A percentile compares a stretch with the other conserved stretches of the same genome.
Conservation (phyloP, 2,888 invertebrate genomes). For the Dascillus cervinus region DNA sequence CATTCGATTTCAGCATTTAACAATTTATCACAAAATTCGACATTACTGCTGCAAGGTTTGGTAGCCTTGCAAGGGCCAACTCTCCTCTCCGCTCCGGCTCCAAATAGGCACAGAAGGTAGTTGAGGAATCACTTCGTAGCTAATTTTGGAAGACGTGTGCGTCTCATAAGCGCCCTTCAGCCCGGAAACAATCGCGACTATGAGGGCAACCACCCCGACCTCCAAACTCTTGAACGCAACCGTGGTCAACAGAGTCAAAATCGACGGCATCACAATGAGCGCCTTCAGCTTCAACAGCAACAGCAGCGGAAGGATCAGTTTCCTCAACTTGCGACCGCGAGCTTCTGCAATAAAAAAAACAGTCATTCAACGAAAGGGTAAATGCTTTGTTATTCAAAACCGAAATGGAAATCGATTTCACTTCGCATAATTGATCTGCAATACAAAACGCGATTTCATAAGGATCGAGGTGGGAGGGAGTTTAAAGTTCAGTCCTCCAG, state of each 20-base stretch:
- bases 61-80: constrained; percentile 22
- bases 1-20: too few relatives aligned
- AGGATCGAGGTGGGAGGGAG: too few relatives aligned
- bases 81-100: constrained; percentile 25
- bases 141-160: constrained; percentile 27
- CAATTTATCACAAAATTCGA: constrained; percentile 7
- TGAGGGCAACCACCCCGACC: constrained; percentile 52
- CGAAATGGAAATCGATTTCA: too few relatives aligned
- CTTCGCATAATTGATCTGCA: too few relatives aligned
- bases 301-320: constrained; percentile 54
- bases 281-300: constrained; percentile 56
- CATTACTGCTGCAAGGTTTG: constrained; percentile 23
- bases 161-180: constrained; percentile 34
- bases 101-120: constrained; percentile 29
- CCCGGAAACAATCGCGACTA: constrained; percentile 47
- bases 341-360: constrained; percentile 45
- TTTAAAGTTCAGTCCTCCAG: too few relatives aligned
- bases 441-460: too few relatives aligned
- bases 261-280: constrained; percentile 51
- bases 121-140: constrained; percentile 37
- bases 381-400: too few relatives aligned
- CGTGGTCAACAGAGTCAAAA: constrained; percentile 53
- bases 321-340: constrained; percentile 53
- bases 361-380: too few relatives aligned
- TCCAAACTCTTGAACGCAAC: constrained; percentile 59